Evolutionary conservation across 2,113 vertebrate genomes (phyloP).

Genomic region (rat (Rattus norvegicus)): GRCr8 NC_086039.1:129623001-129623500

Average conservation of each 20-base stretch:
- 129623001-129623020: background rate
- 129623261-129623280: background rate
- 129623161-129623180: background rate
- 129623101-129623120: background rate
- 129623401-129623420: background rate
- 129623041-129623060: background rate
- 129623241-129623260: background rate
- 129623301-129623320: no score
- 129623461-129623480: background rate
- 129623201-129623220: background rate
- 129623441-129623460: background rate
- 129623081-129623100: background rate
- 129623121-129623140: background rate
- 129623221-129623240: background rate
- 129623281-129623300: background rate
- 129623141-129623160: background rate
- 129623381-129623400: background rate
- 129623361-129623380: background rate
- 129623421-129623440: background rate
- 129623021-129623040: background rate
- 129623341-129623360: background rate
- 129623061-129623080: background rate
- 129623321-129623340: background rate
- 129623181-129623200: background rate
- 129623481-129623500: background rate